Conservation (phyloP, 2,113 vertebrate species). For the Megaleporinus macrocephalus region DNA sequence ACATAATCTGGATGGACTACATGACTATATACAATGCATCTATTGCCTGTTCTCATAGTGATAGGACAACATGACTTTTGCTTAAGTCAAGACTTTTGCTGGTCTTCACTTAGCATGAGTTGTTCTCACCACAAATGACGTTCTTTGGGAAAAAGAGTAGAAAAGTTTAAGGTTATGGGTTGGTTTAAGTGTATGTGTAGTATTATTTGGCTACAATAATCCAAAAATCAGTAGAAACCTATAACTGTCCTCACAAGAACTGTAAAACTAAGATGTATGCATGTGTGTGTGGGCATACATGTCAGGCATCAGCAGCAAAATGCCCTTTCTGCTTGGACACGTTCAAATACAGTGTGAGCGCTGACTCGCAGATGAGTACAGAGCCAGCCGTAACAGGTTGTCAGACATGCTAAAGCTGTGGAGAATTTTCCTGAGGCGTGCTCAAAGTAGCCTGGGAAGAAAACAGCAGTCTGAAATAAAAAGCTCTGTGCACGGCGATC, state of each 20-base stretch:
- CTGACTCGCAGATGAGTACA: background rate
- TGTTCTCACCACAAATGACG: too few relatives aligned
- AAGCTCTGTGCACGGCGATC: background rate
- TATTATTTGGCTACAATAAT: too few relatives aligned
- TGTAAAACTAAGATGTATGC: too few relatives aligned
- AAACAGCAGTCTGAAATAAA: constrained; percentile 10
- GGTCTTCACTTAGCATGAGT: too few relatives aligned
- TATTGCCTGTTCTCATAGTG: too few relatives aligned
- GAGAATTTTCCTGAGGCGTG: constrained; percentile 8
- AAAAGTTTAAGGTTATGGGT: too few relatives aligned
- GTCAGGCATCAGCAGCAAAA: background rate
- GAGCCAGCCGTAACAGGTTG: background rate
- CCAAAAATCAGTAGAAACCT: too few relatives aligned
- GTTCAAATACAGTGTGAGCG: background rate
- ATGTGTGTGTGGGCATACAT: background rate
- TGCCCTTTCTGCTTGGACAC: background rate
- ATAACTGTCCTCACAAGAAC: too few relatives aligned
- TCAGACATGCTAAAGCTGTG: constrained; percentile 19
- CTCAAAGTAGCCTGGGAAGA: constrained; percentile 2
- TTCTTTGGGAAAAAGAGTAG: too few relatives aligned
- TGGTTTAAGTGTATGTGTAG: constrained; percentile 5
- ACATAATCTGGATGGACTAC: background rate
- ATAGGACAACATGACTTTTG: too few relatives aligned
- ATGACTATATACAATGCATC: background rate
- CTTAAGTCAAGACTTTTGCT: too few relatives aligned